These are phyloP conservation scores for Nilaparvata lugens DNA, from an alignment of 1,140 invertebrate genomes.

Conservation along the genomic window DNA sequence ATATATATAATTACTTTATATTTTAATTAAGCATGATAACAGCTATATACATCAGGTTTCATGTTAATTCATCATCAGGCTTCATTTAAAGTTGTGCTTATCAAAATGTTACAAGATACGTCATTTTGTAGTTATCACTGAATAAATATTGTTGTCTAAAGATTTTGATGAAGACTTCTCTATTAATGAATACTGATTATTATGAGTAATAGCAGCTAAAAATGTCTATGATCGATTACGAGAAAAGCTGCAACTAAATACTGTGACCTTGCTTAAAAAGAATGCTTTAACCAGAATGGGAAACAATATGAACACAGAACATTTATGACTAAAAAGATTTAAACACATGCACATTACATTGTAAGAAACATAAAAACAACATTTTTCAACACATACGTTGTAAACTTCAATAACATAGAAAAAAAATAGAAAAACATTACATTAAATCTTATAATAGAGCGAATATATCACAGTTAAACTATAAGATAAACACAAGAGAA, in stretches of 20 bases:
- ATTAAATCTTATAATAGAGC: not conserved
- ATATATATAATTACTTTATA: not conserved
- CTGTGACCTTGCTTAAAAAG: not conserved
- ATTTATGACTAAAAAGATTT: not conserved
- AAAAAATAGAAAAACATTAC: not conserved
- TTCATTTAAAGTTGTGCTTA: too few species aligned
- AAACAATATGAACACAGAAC: not conserved
- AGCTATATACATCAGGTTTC: not conserved
- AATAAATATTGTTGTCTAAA: not conserved
- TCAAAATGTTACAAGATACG: not conserved
- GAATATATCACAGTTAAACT: constrained; percentile 2
- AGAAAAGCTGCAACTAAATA: not conserved
- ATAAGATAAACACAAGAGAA: constrained; percentile 1
- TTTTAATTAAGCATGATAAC: constrained; percentile 1
- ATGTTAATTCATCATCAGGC: too few species aligned
- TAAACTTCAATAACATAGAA: not conserved
- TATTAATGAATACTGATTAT: not conserved
- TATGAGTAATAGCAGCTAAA: not conserved
- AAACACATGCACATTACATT: not conserved
- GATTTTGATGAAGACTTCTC: not conserved
- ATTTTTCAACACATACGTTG: not conserved
- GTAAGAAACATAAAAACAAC: constrained; percentile 1
- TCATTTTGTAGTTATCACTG: not conserved
- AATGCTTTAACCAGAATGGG: not conserved
- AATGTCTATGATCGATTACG: not conserved